Percentiles rank a stretch among this genome's conserved stretches.
Conservation (phyloP, 2,113 vertebrate genomes). For the Oncorhynchus clarkii region DNA sequence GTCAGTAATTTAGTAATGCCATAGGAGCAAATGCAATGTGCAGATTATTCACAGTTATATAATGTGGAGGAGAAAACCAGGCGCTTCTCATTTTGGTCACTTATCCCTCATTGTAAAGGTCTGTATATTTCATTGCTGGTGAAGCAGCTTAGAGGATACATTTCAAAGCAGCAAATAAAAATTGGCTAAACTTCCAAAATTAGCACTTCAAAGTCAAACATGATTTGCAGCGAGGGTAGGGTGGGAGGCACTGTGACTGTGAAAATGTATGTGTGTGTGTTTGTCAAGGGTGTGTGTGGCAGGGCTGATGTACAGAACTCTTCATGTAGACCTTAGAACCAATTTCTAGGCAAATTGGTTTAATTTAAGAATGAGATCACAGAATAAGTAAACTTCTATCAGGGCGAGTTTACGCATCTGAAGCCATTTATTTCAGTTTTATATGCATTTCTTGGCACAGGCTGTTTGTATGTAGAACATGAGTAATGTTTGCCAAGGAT, state of each 20-base stretch:
- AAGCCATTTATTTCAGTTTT: slow-evolving; percentile 70
- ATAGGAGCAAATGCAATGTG: slow-evolving; percentile 69
- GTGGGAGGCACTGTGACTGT: slow-evolving; percentile 73
- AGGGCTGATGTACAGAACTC: slow-evolving; percentile 74
- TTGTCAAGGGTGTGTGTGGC: slow-evolving; percentile 33
- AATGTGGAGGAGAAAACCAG: slow-evolving; percentile 75
- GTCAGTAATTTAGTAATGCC: slow-evolving; percentile 54
- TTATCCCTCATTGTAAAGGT: slow-evolving; percentile 82
- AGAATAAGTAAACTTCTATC: slow-evolving; percentile 78
- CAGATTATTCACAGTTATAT: slow-evolving; percentile 80
- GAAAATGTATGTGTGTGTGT: slow-evolving; percentile 60
- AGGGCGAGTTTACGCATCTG: slow-evolving; percentile 75
- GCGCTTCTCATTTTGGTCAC: slow-evolving; percentile 79
- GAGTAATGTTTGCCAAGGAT: slow-evolving; percentile 60
- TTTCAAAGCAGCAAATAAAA: slow-evolving; percentile 86
- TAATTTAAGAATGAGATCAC: slow-evolving; percentile 82
- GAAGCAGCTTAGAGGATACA: slow-evolving; percentile 80
- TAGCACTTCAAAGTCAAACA: slow-evolving; percentile 86
- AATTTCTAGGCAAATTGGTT: slow-evolving; percentile 85
- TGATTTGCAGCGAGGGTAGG: slow-evolving; percentile 76
- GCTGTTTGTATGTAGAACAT: slow-evolving; percentile 65
- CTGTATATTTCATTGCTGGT: slow-evolving; percentile 79
- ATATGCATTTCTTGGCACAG: slow-evolving; percentile 64
- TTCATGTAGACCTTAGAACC: slow-evolving; percentile 79
- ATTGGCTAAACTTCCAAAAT: slow-evolving; percentile 86